These are phyloP conservation scores for Rosalia funebris DNA, from an alignment of 2,888 invertebrate genomes.

Conservation along the genomic window DNA sequence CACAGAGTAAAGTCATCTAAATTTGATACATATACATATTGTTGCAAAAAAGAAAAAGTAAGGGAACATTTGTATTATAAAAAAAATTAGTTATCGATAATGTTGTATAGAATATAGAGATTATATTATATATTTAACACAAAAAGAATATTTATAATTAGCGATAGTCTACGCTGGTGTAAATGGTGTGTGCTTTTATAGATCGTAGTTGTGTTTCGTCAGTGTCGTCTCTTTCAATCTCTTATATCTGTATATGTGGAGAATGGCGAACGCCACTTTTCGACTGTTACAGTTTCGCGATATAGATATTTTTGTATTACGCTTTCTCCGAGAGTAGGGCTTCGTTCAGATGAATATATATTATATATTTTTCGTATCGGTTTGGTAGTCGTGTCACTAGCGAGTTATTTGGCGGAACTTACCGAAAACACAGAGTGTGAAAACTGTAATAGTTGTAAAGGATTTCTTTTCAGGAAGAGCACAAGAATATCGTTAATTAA, in stretches of 20 bases:
- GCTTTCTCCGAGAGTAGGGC: not conserved
- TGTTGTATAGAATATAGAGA: constrained; percentile 63
- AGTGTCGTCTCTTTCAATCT: constrained; percentile 51
- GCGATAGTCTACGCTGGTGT: constrained; percentile 61
- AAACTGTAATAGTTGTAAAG: constrained; percentile 16
- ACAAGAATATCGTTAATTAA: constrained; percentile 1
- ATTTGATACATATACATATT: constrained; percentile 63
- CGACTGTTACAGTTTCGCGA: constrained; percentile 11
- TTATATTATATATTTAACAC: constrained; percentile 58
- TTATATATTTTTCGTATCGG: constrained; percentile 1
- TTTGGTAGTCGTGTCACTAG: not conserved
- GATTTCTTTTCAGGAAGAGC: constrained; percentile 13
- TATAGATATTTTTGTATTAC: constrained; percentile 12
- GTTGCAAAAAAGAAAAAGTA: constrained; percentile 60
- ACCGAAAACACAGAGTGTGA: not conserved
- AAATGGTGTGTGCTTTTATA: constrained; percentile 65
- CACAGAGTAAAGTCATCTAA: constrained; percentile 47
- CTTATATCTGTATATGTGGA: constrained; percentile 28
- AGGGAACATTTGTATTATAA: constrained; percentile 64
- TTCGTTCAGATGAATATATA: not conserved
- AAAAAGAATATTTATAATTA: constrained; percentile 62
- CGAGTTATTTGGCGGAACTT: not conserved
- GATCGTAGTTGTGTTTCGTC: constrained; percentile 57
- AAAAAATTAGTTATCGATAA: constrained; percentile 59
- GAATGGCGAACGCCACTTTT: constrained; percentile 10